phyloP scores from a whole-genome alignment of 1,140 invertebrate genomes.

The Pantala flavescens region DNA sequence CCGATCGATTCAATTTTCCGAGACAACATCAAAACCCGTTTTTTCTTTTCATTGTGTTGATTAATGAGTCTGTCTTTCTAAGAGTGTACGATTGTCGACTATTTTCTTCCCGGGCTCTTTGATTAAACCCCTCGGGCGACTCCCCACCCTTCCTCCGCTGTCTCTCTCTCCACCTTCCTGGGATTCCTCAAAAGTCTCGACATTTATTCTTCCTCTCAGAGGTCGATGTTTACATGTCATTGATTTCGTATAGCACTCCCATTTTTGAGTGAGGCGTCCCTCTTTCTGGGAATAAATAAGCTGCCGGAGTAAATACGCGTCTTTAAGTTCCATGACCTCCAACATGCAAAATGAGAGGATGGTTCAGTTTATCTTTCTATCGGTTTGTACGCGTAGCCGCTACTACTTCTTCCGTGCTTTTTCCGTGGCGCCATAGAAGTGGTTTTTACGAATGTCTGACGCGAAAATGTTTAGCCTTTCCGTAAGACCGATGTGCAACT shows the following conservation, averaged over 20 bases:
- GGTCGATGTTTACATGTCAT: neutral
- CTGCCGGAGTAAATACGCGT: too few relatives aligned
- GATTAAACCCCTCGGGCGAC: neutral
- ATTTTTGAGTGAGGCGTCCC: neutral
- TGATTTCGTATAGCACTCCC: neutral
- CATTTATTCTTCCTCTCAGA: neutral
- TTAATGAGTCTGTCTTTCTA: conserved; percentile 6
- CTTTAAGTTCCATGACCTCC: too few relatives aligned
- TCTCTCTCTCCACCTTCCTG: too few relatives aligned
- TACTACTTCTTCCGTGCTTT: too few relatives aligned
- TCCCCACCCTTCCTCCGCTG: neutral
- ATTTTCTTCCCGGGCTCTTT: neutral
- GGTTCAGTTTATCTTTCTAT: too few relatives aligned
- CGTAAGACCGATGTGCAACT: too few relatives aligned
- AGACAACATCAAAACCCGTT: neutral
- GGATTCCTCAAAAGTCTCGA: neutral
- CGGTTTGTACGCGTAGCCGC: too few relatives aligned
- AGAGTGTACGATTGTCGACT: neutral
- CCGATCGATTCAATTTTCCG: neutral
- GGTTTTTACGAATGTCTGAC: too few relatives aligned
- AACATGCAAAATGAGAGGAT: too few relatives aligned
- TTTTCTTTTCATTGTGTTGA: conserved; percentile 4
- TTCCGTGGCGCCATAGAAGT: too few relatives aligned
- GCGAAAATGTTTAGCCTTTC: too few relatives aligned
- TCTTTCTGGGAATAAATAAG: neutral